Evolutionary conservation across 2,888 invertebrate species (phyloP).

Genomic region (Dichetophora obliterata): DNA sequence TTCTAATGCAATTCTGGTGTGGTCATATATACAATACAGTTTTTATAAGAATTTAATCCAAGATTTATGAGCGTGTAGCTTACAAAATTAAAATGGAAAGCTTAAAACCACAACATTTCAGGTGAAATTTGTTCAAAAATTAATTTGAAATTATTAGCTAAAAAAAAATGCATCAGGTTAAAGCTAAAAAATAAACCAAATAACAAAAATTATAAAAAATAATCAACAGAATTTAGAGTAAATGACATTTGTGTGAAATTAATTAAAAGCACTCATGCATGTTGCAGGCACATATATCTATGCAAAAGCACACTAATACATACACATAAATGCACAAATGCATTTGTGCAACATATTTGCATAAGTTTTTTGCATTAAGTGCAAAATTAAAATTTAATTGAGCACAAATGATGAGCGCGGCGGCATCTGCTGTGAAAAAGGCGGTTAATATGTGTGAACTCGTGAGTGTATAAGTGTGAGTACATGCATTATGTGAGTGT

Average conservation of each 20-base stretch:
- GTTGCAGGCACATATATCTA: background rate
- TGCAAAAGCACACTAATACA: background rate
- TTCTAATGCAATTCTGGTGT: too few species aligned
- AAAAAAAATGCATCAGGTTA: background rate
- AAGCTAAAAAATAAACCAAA: background rate
- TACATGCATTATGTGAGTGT: background rate
- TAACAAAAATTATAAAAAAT: background rate
- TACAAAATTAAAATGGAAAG: too few species aligned
- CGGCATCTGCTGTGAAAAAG: background rate
- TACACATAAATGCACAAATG: background rate
- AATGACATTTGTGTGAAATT: constrained; percentile 2
- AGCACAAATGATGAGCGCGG: constrained; percentile 14
- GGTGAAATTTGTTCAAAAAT: too few species aligned
- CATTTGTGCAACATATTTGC: background rate
- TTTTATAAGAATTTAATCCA: too few species aligned
- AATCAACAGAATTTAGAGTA: background rate
- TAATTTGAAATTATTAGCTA: background rate
- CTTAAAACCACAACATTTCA: background rate
- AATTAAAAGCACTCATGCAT: background rate
- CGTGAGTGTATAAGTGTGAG: background rate
- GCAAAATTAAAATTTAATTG: constrained; percentile 35
- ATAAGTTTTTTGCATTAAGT: constrained; percentile 19
- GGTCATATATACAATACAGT: too few species aligned
- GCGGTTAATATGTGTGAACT: background rate
- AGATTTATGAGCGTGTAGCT: too few species aligned